These are phyloP conservation scores for Chaetophractus vellerosus DNA, from an alignment of 2,797 vertebrate species.

Conservation along the genomic window DNA sequence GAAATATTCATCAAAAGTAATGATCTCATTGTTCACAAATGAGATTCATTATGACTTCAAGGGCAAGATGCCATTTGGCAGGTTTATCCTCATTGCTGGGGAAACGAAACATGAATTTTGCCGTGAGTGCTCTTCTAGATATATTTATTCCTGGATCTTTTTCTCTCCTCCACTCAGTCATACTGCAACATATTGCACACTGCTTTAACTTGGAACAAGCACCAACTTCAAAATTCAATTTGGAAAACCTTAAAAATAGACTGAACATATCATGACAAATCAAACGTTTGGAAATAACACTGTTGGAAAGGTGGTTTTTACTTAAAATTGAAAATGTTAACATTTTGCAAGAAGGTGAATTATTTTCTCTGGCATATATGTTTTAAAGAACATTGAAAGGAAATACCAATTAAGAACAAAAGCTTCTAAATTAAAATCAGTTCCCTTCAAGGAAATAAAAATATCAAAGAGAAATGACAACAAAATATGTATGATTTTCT, in stretches of 20 bases:
- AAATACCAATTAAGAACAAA: constrained; percentile 76
- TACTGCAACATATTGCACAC: constrained; percentile 82
- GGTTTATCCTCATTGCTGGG: constrained; percentile 47
- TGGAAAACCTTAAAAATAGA: constrained; percentile 85
- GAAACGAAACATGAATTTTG: constrained; percentile 63
- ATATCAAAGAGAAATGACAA: constrained; percentile 65
- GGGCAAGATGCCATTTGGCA: constrained; percentile 55
- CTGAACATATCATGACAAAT: constrained; percentile 85
- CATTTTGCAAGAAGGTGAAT: constrained; percentile 84
- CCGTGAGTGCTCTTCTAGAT: constrained; percentile 60
- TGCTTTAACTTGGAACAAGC: constrained; percentile 82
- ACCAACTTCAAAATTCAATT: constrained; percentile 83
- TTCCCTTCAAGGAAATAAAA: constrained; percentile 65
- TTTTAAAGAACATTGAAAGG: constrained; percentile 76
- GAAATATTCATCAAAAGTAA: constrained; percentile 59
- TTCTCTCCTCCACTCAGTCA: constrained; percentile 70
- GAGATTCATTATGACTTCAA: constrained; percentile 63
- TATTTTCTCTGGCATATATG: constrained; percentile 78
- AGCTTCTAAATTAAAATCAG: constrained; percentile 61
- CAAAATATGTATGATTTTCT: constrained; percentile 53
- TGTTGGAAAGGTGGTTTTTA: constrained; percentile 82
- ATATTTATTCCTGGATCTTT: constrained; percentile 78
- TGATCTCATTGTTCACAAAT: constrained; percentile 41
- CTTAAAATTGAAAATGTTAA: constrained; percentile 85
- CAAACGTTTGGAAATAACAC: constrained; percentile 85